Conservation (phyloP, 2,113 vertebrate species). For the Alouatta palliata region DNA sequence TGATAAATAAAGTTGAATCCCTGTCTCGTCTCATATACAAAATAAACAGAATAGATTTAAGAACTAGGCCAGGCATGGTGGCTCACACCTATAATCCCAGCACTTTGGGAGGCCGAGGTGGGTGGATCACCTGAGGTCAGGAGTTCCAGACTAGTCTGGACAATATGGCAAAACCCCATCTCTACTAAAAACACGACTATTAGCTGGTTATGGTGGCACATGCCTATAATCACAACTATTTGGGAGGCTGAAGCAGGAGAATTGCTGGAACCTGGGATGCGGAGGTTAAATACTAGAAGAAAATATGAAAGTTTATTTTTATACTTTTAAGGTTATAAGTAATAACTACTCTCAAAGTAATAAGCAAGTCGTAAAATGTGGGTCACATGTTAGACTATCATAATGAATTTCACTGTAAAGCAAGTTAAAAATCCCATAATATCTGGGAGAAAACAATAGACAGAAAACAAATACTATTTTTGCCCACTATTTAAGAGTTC, state of each 20-base stretch:
- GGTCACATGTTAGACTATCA: neutral
- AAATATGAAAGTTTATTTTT: neutral
- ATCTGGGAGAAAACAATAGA: neutral
- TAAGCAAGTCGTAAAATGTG: neutral
- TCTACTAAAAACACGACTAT: too few relatives aligned
- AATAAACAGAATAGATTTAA: neutral
- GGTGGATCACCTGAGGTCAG: too few relatives aligned
- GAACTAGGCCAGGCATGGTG: neutral
- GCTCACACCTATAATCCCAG: too few relatives aligned
- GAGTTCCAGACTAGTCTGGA: too few relatives aligned
- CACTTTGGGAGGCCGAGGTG: too few relatives aligned
- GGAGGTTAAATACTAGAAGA: neutral
- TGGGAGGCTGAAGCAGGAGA: too few relatives aligned
- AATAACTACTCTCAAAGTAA: neutral
- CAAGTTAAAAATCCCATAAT: neutral
- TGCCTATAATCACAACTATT: too few relatives aligned
- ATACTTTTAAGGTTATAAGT: neutral
- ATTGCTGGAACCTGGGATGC: too few relatives aligned
- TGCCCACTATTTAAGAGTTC: neutral
- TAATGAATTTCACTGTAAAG: neutral
- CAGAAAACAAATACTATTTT: neutral
- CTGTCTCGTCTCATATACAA: neutral
- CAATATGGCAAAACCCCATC: too few relatives aligned
- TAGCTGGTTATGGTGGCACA: too few relatives aligned
- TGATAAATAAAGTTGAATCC: neutral